Evolutionary conservation across 2,888 invertebrate genomes (phyloP).

Genomic region (Pristionchus entomophagus): DNA sequence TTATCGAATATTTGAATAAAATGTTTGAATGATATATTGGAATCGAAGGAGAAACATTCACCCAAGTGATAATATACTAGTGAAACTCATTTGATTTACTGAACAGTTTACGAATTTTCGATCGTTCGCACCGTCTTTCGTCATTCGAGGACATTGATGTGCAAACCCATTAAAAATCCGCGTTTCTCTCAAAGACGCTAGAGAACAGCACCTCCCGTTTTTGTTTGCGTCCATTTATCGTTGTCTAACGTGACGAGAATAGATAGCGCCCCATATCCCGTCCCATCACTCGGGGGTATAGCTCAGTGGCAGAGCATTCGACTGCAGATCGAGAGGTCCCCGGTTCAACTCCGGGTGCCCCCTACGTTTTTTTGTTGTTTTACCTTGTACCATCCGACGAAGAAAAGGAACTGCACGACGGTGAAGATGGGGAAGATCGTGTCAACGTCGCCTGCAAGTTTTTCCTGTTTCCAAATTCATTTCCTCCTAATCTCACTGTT

Average conservation of each 20-base stretch:
- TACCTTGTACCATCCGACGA: conserved; percentile 69
- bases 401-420: conserved; percentile 66
- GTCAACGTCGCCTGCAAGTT: conserved; percentile 55
- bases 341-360: conserved; percentile 73
- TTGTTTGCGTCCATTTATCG: too few species aligned
- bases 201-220: too few species aligned
- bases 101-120: too few species aligned
- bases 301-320: conserved; percentile 75
- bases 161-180: not conserved
- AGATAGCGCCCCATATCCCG: not conserved
- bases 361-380: conserved; percentile 52
- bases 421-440: conserved; percentile 63
- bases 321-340: conserved; percentile 75
- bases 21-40: too few species aligned
- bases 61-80: too few species aligned
- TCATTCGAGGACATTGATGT: too few species aligned
- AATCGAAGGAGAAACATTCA: too few species aligned
- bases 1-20: too few species aligned
- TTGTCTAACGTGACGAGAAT: not conserved
- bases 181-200: not conserved
- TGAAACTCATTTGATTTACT: too few species aligned
- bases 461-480: too few species aligned
- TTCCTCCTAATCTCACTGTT: too few species aligned
- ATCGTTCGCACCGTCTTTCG: too few species aligned
- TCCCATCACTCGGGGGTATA: conserved; percentile 61